Evolutionary conservation across 1,140 invertebrate species (phyloP).

Genomic region (Periplaneta americana): DNA sequence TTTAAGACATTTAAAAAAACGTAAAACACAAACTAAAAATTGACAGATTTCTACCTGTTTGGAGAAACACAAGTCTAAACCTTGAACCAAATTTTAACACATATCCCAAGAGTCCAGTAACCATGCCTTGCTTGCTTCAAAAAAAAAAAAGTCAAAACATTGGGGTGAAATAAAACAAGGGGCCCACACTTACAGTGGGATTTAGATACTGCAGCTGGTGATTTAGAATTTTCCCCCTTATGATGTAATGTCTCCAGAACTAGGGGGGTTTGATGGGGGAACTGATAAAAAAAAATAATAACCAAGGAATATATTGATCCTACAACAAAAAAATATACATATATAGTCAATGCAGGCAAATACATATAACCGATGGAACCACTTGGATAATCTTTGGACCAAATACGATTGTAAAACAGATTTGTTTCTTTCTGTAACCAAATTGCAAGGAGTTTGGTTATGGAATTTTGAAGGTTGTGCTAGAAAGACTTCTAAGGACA

Average conservation of each 20-base stretch:
- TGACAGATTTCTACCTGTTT: constrained; percentile 22
- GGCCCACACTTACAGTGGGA: constrained; percentile 11
- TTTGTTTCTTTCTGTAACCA: constrained; percentile 11
- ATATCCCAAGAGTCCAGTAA: constrained; percentile 19
- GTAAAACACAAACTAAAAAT: constrained; percentile 26
- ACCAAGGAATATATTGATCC: constrained; percentile 6
- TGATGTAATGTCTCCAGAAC: constrained; percentile 43
- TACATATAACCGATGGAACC: constrained; percentile 3
- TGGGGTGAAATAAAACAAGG: constrained; percentile 5
- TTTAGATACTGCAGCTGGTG: constrained; percentile 17
- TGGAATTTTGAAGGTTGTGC: constrained; percentile 14
- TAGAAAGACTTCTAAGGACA: constrained; percentile 10
- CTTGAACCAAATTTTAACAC: constrained; percentile 27
- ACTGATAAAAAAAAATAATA: constrained; percentile 13
- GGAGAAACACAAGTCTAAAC: constrained; percentile 23
- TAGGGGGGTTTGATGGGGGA: constrained; percentile 30
- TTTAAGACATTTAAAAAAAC: constrained; percentile 21
- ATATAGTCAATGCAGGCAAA: constrained; percentile 1
- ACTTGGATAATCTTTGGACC: background rate
- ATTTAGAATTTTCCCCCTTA: constrained; percentile 36
- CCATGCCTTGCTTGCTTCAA: constrained; percentile 16
- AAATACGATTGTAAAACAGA: background rate
- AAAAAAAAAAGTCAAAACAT: constrained; percentile 1
- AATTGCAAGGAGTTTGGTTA: constrained; percentile 16
- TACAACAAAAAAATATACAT: background rate